Evolutionary conservation across 2,888 invertebrate species (phyloP), one percentile per base, ranked within the genome.

Genomic region (Leuctra nigra): DNA sequence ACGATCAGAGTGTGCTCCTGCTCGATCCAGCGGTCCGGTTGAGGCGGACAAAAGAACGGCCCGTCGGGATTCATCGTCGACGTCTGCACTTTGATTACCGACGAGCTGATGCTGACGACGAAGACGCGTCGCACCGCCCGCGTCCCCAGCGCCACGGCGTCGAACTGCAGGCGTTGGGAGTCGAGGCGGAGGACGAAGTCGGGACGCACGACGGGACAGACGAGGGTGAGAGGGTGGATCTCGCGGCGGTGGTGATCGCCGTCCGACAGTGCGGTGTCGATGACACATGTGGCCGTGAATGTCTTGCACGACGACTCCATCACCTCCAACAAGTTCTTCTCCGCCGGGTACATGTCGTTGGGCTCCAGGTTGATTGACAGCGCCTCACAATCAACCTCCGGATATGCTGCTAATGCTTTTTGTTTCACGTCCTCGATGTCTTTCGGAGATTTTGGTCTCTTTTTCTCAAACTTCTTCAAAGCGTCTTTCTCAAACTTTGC

Each of bases 141-240:
- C 7, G 47, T 55, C 4, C 55, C 47, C 20, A 55, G 0, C 23
- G 55, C 55, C 47, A 44, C 44, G 4, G 47, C 29, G 1, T 47
- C 55, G 35, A 55, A 55, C 35, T 22, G 23, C 11, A 55, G 16
- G n/a, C 35, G 46, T 14, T 20, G 55, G 11, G 33, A 13, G 29
- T 55, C 55, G 18, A 25, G 22, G 35, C 36, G 24, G 35, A 55
- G 46, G n/a, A 55, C n/a, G 29, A 55, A 24, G 35, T 55, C 55
- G 1, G 55, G 55, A 1, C 47, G 46, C 22, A 47, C 55, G 20
- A 55, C 55, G 7, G 55, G 55, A 24, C 55, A 55, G 13, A 47
- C 35, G 24, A 47, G 13, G 35, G 41, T 23, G 33, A 55, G 11
- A 29, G 18, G 14, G 7, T 33, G 33, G 13, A 25, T 20, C 25